Percentiles rank a stretch among this genome's conserved stretches.
Evolutionary conservation across 2,888 invertebrate species (phyloP).

Genomic region (Agrotis segetum): DNA sequence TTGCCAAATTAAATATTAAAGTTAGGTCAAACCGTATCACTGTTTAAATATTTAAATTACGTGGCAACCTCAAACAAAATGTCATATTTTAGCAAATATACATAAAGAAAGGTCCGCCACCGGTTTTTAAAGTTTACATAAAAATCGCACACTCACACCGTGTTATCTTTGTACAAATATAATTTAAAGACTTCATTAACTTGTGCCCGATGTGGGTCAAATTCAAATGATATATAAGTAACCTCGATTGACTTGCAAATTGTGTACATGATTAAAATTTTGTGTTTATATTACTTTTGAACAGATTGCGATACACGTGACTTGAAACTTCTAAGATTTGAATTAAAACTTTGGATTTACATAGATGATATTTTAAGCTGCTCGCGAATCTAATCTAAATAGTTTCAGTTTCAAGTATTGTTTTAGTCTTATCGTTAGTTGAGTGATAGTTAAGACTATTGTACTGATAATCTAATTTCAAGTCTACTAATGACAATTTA

Average conservation of each 20-base stretch:
- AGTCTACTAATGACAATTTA: background rate
- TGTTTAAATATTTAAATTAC: conserved; percentile 26
- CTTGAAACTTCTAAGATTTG: background rate
- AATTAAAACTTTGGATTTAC: background rate
- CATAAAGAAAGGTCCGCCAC: conserved; percentile 24
- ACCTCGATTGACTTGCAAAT: conserved; percentile 36
- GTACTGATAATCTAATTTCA: too few species aligned
- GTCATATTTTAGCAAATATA: conserved; percentile 24
- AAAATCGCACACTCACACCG: conserved; percentile 52
- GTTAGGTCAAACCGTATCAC: conserved; percentile 27
- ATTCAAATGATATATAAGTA: conserved; percentile 36
- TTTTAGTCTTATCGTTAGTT: background rate
- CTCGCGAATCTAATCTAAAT: background rate
- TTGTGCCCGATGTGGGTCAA: conserved; percentile 42
- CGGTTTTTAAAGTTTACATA: conserved; percentile 49
- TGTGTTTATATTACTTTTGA: conserved; percentile 10
- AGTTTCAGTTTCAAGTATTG: background rate
- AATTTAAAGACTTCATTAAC: conserved; percentile 40
- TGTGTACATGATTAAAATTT: conserved; percentile 12
- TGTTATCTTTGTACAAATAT: conserved; percentile 41
- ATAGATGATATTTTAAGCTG: background rate
- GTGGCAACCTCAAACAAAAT: background rate
- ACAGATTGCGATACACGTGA: background rate
- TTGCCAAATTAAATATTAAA: conserved; percentile 25
- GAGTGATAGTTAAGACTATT: background rate